These are phyloP conservation scores for Tragulus kanchil DNA, from an alignment of 2,113 vertebrate genomes.

Conservation along the genomic window DNA sequence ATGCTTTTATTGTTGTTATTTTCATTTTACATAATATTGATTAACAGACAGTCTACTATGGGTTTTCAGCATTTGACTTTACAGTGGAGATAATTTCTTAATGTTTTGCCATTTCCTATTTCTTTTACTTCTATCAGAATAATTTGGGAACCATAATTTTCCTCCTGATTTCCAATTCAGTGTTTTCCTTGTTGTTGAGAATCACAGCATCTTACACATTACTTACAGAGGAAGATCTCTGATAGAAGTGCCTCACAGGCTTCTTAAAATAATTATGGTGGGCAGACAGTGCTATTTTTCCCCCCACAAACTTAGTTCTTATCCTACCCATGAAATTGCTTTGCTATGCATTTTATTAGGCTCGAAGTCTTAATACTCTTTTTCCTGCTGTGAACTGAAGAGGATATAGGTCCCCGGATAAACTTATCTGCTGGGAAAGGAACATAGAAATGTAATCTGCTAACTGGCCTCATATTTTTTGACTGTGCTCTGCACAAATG, in stretches of 20 bases:
- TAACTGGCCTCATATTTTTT: conserved; percentile 62
- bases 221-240: conserved; percentile 45
- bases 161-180: conserved; percentile 3
- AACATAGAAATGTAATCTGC: conserved; percentile 72
- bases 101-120: not conserved
- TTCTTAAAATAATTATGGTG: conserved; percentile 72
- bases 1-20: not conserved
- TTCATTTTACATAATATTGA: not conserved
- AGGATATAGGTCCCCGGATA: conserved; percentile 69
- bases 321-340: conserved; percentile 74
- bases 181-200: conserved; percentile 32
- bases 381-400: conserved; percentile 67
- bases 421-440: conserved; percentile 71
- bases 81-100: not conserved
- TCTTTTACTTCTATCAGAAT: conserved; percentile 44
- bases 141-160: not conserved
- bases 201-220: conserved; percentile 32
- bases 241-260: not conserved
- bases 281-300: conserved; percentile 1
- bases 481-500: conserved; percentile 72
- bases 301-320: conserved; percentile 36
- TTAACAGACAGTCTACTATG: not conserved
- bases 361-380: conserved; percentile 69
- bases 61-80: not conserved
- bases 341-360: conserved; percentile 76